Evolutionary conservation across 2,888 invertebrate genomes (phyloP).

Genomic region (Cephus nigrinus): DNA sequence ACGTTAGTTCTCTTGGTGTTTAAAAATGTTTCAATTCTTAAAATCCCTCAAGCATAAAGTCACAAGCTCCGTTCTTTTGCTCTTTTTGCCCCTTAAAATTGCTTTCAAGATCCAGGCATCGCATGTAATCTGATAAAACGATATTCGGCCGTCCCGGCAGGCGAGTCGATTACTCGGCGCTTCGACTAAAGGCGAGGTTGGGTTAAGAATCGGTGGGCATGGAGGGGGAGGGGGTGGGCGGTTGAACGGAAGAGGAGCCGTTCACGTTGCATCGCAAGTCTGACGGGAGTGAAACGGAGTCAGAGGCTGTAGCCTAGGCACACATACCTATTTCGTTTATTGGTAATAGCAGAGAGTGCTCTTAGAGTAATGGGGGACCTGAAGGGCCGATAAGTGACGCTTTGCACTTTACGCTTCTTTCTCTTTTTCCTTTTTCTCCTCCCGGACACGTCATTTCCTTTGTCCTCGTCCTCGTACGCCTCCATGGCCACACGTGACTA

Average conservation of each 20-base stretch:
- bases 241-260: slow-evolving; percentile 15
- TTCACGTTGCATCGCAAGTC: slow-evolving; percentile 8
- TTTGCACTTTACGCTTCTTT: slow-evolving; percentile 43
- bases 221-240: too few relatives aligned
- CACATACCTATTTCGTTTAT: slow-evolving; percentile 44
- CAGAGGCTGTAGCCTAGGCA: neutral
- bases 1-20: too few relatives aligned
- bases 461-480: too few relatives aligned
- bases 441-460: too few relatives aligned
- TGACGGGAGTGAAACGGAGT: neutral
- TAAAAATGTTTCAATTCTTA: too few relatives aligned
- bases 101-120: slow-evolving; percentile 33
- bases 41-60: too few relatives aligned
- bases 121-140: slow-evolving; percentile 25
- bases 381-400: slow-evolving; percentile 47
- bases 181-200: slow-evolving; percentile 21
- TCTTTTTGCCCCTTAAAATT: slow-evolving; percentile 34
- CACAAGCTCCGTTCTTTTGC: too few relatives aligned
- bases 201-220: too few relatives aligned
- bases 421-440: slow-evolving; percentile 10
- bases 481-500: too few relatives aligned
- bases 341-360: slow-evolving; percentile 51
- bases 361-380: slow-evolving; percentile 48
- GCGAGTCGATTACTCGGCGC: slow-evolving; percentile 29
- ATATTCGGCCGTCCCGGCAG: slow-evolving; percentile 36